Evolutionary conservation across 2,888 invertebrate genomes (phyloP), one percentile per base, ranked within the genome.

Genomic region (Eubasilissa splendida): DNA sequence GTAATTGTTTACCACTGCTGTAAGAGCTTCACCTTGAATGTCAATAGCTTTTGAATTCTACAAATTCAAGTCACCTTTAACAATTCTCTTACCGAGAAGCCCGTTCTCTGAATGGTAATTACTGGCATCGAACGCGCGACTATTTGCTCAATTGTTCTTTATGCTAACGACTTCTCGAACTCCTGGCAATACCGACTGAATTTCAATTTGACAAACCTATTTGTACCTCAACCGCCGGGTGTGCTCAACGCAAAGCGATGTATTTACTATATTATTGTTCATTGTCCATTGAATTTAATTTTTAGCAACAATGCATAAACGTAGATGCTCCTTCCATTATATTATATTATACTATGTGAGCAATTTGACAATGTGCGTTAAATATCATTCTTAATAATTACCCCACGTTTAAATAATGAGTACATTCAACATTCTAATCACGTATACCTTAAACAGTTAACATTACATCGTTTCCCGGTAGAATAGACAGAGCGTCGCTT

Each of bases 91-190:
- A 53, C 58, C 58, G 31, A 77, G 56, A 22, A 68, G 77, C 5
- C 65, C 77, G 53, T 71, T 58, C 78, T 73, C 54, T 22, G 80
- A 80, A 80, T 80, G 80, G 80, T 80, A 80, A 80, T 80, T 80
- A 76, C 76, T 22, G 73, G 66, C 74, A 53, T 78, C 77, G 66
- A 74, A 80, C 77, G 77, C 80, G 66, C 68, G 80, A 77, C 80
- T 54, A 80, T 80, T 80, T 77, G 77, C 60, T 73, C 73, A 54
- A 77, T 77, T 80, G 80, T 80, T 80, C 80, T 77, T 77, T 80
- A 80, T 80, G 80, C 80, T 77, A 80, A 80, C 80, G 73, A 73
- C 73, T 71, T 68, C 77, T 54, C 22, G 66, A 65, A 76, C 65
- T 63, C 76, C 33, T 56, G 54, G 56, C 71, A 71, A 56, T 56